Conservation (phyloP, 2,113 vertebrate genomes). For the Acrocephalus arundinaceus region DNA sequence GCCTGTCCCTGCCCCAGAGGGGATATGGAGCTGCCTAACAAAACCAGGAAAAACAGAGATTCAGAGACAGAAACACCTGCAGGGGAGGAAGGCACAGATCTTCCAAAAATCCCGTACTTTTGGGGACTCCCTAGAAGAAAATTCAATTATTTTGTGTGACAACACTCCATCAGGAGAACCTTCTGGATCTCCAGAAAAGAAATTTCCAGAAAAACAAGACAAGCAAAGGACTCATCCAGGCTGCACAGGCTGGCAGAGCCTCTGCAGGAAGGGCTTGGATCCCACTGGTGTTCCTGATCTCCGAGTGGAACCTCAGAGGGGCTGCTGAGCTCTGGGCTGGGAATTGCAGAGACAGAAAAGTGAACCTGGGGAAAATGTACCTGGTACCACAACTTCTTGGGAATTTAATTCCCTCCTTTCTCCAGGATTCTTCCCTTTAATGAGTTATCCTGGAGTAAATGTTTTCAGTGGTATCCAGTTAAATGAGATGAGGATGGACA, state of each 20-base stretch:
- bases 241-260: neutral
- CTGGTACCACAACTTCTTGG: neutral
- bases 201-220: neutral
- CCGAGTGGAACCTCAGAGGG: fast-evolving
- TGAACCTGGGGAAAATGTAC: neutral
- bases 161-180: neutral
- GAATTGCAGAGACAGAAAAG: neutral
- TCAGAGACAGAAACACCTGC: too few relatives aligned
- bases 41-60: neutral
- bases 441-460: neutral
- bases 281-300: neutral
- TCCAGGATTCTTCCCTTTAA: neutral
- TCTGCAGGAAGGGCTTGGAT: neutral
- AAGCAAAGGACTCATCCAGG: neutral
- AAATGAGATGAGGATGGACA: neutral
- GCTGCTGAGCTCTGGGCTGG: neutral
- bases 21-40: neutral
- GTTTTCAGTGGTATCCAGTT: neutral
- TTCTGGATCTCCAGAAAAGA: neutral
- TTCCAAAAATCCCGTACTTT: neutral
- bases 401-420: neutral
- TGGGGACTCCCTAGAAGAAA: neutral
- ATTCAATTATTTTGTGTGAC: neutral
- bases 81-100: neutral
- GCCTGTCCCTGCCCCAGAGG: neutral